phyloP scores from a whole-genome alignment of 2,113 vertebrate genomes.

The Pyrgilauda ruficollis region DNA sequence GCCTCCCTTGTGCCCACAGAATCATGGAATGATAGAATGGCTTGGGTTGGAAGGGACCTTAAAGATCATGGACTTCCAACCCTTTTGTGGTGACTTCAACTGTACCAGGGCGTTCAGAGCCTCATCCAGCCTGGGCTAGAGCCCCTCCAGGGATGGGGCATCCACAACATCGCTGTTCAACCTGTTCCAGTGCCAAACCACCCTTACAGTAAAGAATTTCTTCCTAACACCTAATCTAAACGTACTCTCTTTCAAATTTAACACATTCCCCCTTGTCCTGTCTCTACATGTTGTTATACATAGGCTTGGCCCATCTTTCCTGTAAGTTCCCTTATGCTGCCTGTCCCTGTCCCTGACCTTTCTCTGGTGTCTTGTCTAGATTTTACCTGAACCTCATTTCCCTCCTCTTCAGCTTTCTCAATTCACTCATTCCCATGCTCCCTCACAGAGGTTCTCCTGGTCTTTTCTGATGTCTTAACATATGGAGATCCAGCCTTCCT shows the following conservation, averaged over 20 bases:
- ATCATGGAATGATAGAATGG: background rate
- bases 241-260: background rate
- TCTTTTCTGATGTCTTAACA: background rate
- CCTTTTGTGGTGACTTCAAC: background rate
- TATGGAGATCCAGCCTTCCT: background rate
- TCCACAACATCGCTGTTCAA: background rate
- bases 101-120: background rate
- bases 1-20: background rate
- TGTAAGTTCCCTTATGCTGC: background rate
- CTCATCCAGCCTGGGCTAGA: background rate
- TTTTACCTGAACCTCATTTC: background rate
- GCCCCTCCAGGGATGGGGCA: background rate
- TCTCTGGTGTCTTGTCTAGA: background rate
- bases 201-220: background rate
- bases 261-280: background rate
- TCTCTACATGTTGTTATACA: too few relatives aligned
- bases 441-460: background rate
- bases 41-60: background rate
- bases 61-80: background rate
- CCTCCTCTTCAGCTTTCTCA: background rate
- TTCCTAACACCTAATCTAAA: background rate
- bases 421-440: background rate
- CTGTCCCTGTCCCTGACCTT: fast-evolving
- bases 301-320: background rate
- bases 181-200: background rate